Evolutionary conservation across 2,113 vertebrate genomes (phyloP).

Genomic region (Carettochelys insculpta): DNA sequence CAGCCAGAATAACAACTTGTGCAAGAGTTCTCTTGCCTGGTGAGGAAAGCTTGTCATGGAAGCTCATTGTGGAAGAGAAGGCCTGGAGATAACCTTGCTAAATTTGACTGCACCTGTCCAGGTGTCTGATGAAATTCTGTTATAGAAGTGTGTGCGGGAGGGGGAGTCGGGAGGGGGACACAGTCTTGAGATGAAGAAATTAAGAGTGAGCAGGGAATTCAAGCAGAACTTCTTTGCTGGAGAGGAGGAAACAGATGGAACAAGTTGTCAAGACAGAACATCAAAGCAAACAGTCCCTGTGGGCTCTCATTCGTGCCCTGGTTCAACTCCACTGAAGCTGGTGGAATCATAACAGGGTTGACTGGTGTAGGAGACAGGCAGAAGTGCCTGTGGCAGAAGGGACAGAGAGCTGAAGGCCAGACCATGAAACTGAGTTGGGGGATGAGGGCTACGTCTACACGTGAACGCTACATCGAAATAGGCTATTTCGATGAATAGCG

Average conservation of each 20-base stretch:
- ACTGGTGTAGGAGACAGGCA: neutral
- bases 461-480: no score
- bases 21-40: neutral
- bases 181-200: neutral
- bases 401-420: neutral
- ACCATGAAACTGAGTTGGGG: neutral
- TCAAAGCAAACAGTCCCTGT: neutral
- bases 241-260: neutral
- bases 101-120: neutral
- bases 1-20: neutral
- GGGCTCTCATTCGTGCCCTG: neutral
- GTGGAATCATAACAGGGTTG: neutral
- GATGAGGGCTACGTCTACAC: no score
- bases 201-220: neutral
- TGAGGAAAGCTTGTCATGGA: neutral
- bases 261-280: neutral
- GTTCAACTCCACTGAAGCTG: neutral
- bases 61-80: neutral
- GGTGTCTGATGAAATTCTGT: neutral
- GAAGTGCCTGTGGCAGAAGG: neutral
- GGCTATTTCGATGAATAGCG: no score
- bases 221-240: neutral
- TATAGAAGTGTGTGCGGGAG: neutral
- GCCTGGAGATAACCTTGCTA: neutral
- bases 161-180: neutral